Percentiles rank a stretch among this genome's conserved stretches.
Evolutionary conservation across 2,113 vertebrate species (phyloP).

Genomic region (Sturnira hondurensis): DNA sequence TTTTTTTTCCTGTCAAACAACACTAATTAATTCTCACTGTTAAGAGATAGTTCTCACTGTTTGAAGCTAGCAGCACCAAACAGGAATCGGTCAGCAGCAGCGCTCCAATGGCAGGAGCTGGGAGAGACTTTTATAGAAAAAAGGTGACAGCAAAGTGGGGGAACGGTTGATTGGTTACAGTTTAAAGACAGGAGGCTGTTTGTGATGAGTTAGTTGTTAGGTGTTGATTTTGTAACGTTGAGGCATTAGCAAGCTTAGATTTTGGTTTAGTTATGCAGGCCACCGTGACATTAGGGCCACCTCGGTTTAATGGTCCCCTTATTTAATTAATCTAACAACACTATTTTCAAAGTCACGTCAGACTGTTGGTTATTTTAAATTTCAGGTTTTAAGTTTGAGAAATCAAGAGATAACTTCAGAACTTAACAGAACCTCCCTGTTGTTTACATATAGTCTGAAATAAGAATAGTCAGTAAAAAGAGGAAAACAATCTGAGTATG

Average conservation of each 20-base stretch:
- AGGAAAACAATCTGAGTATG: neutral
- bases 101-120: neutral
- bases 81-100: neutral
- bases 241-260: neutral
- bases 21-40: neutral
- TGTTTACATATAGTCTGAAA: neutral
- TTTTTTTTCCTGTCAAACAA: neutral
- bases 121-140: neutral
- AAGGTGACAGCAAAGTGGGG: neutral
- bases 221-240: neutral
- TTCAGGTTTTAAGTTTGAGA: neutral
- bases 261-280: neutral
- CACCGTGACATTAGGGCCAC: neutral
- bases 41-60: neutral
- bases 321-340: neutral
- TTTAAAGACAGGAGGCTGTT: neutral
- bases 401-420: neutral
- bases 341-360: neutral
- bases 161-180: neutral
- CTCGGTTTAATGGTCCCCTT: neutral
- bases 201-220: neutral
- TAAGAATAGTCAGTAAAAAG: neutral
- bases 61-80: neutral
- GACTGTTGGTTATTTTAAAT: neutral
- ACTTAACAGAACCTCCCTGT: neutral